A percentile compares a stretch with the other conserved stretches of the same genome.
Evolutionary conservation across 1,140 invertebrate genomes (phyloP).

Genomic region (Plutomurus gul): DNA sequence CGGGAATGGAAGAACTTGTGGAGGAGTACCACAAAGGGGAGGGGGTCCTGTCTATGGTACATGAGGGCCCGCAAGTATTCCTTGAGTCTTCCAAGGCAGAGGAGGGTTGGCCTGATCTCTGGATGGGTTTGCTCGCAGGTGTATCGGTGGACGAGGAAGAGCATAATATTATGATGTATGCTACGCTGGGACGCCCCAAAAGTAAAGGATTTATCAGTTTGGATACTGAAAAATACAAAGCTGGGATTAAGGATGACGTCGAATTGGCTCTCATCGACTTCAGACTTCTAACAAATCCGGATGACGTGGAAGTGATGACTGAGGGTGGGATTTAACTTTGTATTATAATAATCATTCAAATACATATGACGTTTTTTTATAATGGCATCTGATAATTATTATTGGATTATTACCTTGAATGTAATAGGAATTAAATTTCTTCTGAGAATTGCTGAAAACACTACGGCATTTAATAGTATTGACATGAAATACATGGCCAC

Average conservation of each 20-base stretch:
- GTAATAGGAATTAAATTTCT: slow-evolving; percentile 30
- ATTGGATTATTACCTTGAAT: neutral
- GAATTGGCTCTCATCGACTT: neutral
- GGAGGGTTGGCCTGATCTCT: neutral
- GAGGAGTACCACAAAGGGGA: neutral
- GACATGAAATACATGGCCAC: neutral
- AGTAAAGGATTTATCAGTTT: neutral
- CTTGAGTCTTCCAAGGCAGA: neutral
- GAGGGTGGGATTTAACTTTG: too few species aligned
- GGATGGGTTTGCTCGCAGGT: neutral
- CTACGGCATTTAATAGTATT: neutral
- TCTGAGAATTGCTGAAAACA: neutral
- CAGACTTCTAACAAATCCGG: neutral
- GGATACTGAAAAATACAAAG: neutral
- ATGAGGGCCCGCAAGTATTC: neutral
- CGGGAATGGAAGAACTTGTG: neutral
- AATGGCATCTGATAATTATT: too few species aligned
- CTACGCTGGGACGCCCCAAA: neutral
- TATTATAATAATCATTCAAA: too few species aligned
- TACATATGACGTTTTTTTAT: neutral
- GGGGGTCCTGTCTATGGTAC: neutral
- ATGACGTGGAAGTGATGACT: neutral
- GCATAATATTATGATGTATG: neutral
- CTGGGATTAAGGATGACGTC: neutral
- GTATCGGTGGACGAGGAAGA: neutral